Conservation (phyloP, 2,888 invertebrate species). For the Mythimna ferrago region DNA sequence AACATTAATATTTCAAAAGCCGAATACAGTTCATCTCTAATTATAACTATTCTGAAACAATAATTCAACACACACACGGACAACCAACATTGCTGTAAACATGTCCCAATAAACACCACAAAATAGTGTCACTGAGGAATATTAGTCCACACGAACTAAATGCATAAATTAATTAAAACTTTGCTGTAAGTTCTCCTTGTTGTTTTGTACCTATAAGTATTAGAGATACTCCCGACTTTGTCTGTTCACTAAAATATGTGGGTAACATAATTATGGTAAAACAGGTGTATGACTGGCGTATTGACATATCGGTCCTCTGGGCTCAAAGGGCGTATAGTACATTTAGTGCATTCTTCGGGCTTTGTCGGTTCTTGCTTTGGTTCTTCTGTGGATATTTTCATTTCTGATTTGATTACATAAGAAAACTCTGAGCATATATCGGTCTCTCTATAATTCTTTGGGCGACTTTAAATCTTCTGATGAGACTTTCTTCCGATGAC, state of each 20-base stretch:
- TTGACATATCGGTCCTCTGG: no score
- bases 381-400: no score
- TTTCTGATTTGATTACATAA: no score
- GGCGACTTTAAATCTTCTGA: no score
- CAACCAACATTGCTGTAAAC: slow-evolving; percentile 18
- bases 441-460: no score
- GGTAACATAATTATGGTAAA: neutral
- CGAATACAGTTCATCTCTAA: slow-evolving; percentile 11
- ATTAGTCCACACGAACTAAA: slow-evolving; percentile 69
- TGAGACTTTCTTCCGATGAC: no score
- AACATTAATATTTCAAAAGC: slow-evolving; percentile 30
- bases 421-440: no score
- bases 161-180: slow-evolving; percentile 77
- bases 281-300: neutral
- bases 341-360: no score
- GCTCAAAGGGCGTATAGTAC: no score
- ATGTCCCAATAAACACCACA: slow-evolving; percentile 51
- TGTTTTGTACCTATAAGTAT: slow-evolving; percentile 25
- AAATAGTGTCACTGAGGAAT: slow-evolving; percentile 62
- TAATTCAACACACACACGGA: slow-evolving; percentile 20
- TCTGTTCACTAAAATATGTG: slow-evolving; percentile 15
- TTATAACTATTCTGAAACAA: slow-evolving; percentile 37
- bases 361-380: no score
- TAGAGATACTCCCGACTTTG: slow-evolving; percentile 42
- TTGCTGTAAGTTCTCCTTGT: slow-evolving; percentile 49